Conservation (phyloP, 2,113 vertebrate genomes). For the Parotia lawesii region DNA sequence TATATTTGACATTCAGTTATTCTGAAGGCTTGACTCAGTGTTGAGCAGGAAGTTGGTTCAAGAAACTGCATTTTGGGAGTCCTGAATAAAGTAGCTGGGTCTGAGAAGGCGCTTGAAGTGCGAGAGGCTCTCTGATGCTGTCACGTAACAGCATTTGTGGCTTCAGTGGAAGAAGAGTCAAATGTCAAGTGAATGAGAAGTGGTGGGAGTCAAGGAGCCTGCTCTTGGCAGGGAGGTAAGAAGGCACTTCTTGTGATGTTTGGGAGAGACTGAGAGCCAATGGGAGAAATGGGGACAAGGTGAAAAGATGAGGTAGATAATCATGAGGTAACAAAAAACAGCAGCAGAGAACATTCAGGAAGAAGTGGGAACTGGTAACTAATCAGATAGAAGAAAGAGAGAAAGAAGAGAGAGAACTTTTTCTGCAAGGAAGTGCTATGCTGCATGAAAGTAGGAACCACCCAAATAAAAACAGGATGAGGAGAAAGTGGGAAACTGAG, state of each 20-base stretch:
- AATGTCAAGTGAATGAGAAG: neutral
- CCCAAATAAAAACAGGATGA: neutral
- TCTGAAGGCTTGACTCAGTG: neutral
- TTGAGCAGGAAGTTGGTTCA: neutral
- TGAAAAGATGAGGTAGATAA: neutral
- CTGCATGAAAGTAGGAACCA: neutral
- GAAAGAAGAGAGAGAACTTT: neutral
- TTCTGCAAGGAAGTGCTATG: neutral
- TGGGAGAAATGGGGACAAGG: neutral
- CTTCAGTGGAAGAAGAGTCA: neutral
- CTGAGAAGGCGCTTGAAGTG: neutral
- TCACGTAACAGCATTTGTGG: neutral
- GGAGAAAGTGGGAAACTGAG: neutral
- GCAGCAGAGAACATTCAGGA: neutral
- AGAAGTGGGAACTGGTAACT: neutral
- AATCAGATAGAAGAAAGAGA: neutral
- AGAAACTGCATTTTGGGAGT: neutral
- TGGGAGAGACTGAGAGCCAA: neutral
- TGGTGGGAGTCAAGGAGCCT: neutral
- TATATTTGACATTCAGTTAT: neutral
- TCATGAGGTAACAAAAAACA: neutral
- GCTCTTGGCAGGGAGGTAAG: neutral
- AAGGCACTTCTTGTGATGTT: neutral
- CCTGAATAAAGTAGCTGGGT: neutral
- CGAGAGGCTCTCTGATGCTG: neutral